phyloP scores from a whole-genome alignment of 2,797 vertebrate species.

The Bradypodion pumilum region DNA sequence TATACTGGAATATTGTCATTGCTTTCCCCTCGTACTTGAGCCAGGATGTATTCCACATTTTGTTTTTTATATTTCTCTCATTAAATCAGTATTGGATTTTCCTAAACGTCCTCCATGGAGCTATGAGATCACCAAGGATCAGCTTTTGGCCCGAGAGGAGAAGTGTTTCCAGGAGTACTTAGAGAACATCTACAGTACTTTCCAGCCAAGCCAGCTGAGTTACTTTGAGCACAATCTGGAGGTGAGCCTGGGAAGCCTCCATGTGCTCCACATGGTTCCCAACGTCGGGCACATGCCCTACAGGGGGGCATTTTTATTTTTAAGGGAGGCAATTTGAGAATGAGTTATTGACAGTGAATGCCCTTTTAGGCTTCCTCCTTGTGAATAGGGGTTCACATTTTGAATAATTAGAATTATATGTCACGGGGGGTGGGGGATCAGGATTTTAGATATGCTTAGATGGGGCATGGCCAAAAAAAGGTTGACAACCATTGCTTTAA shows the following conservation, averaged over 20 bases:
- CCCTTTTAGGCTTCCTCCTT: too few relatives aligned
- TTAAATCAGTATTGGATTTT: conserved; percentile 84
- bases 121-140: conserved; percentile 89
- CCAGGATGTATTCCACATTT: background rate
- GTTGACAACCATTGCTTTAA: background rate
- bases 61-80: background rate
- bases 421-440: too few relatives aligned
- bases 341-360: too few relatives aligned
- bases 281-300: too few relatives aligned
- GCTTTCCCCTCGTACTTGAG: background rate
- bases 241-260: too few relatives aligned
- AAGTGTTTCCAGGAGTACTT: conserved; percentile 86
- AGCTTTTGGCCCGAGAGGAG: conserved; percentile 86
- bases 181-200: conserved; percentile 83
- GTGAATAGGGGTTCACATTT: too few relatives aligned
- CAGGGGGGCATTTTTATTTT: too few relatives aligned
- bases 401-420: too few relatives aligned
- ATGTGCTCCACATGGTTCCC: too few relatives aligned
- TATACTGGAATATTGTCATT: background rate
- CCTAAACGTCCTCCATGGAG: conserved; percentile 89
- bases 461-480: too few relatives aligned
- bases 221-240: conserved; percentile 96
- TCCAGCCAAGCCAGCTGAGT: conserved; percentile 83
- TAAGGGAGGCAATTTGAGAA: too few relatives aligned
- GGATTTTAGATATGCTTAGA: too few relatives aligned